Base-by-base conservation (phyloP, 1,140 invertebrate genomes). In the Saccostrea glomerata region DNA sequence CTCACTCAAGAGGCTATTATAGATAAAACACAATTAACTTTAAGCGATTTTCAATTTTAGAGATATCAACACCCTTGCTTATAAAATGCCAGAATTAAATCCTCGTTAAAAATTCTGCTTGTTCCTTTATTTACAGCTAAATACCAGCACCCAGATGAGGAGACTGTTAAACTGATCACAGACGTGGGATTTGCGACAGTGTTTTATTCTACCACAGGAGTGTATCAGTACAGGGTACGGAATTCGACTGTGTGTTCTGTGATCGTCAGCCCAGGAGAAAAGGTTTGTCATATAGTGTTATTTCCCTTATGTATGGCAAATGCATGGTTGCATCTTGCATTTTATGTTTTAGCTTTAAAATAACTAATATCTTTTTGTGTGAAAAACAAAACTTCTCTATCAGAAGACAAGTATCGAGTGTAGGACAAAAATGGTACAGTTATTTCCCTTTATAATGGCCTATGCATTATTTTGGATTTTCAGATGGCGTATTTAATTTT, bases 251-350 rank as follows among this genome's bases (percentile, higher is more conserved):
- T 93, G 0, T 94, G 93, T 85, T 93, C 94, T 85, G 89, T 95
- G 15, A 92, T 95, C 87, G 93, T 93, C 58, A 93, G 94, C 70
- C 93, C 93, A n/a, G 94, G 94, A 87, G 89, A 94, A 55, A 94
- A 93, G 93, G 94, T 95, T 89, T 47, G 56, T 30, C 5, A 17
- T 7, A 77, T 15, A 13, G 11, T 36, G 40, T 82, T n/a, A 36
- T 36, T n/a, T 82, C 73, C 47, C 47, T 47, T 47, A 9, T 47
- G 6, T 2, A 47, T 1, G 47, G 47, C 5, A 1, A 47, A 47
- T 47, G n/a, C 17, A 20, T 20, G 1, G n/a, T 63, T 63, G 58
- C n/a, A 63, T 0, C 1, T 63, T 17, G 17, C 17, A 63, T 20
- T 63, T 2, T 20, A 60, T 60, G 56, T 58, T 2, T 2, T 12